A percentile compares a stretch with the other conserved stretches of the same genome.
These are phyloP conservation scores for Vulpes lagopus DNA, from an alignment of 2,113 vertebrate species.

Conservation along the genomic window DNA sequence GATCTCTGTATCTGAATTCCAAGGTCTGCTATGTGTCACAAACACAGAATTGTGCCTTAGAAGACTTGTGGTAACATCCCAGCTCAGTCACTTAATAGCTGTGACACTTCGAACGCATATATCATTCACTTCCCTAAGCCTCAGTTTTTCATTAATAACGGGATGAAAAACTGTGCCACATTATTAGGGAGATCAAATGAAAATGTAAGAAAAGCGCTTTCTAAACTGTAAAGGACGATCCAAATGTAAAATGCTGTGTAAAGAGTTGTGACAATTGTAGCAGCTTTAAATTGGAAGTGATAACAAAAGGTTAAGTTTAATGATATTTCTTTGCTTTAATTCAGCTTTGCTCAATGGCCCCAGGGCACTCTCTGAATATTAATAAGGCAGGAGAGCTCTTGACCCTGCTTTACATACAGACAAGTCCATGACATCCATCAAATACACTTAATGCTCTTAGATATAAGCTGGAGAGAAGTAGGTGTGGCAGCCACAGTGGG, in stretches of 20 bases:
- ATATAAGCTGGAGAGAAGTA: background rate
- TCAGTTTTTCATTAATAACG: background rate
- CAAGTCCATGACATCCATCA: background rate
- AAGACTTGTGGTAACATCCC: background rate
- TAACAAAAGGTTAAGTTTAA: constrained; percentile 6
- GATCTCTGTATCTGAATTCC: background rate
- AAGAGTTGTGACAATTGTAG: background rate
- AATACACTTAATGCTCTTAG: background rate
- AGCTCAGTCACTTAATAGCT: background rate
- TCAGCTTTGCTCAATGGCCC: constrained; percentile 14
- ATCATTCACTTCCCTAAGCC: background rate
- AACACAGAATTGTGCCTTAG: background rate
- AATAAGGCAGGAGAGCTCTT: constrained; percentile 46
- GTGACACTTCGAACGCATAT: background rate
- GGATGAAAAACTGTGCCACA: background rate
- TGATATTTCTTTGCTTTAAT: background rate
- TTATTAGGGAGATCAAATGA: background rate
- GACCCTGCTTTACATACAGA: background rate
- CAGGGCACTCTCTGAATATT: constrained; percentile 38
- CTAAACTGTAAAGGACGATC: background rate
- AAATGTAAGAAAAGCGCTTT: background rate
- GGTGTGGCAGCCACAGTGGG: background rate
- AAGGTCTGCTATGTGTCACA: background rate
- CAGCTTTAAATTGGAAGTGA: background rate
- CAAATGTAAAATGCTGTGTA: background rate